A percentile compares a stretch with the other conserved stretches of the same genome.
phyloP scores from a whole-genome alignment of 1,140 invertebrate species.

The Eupeodes corollae region DNA sequence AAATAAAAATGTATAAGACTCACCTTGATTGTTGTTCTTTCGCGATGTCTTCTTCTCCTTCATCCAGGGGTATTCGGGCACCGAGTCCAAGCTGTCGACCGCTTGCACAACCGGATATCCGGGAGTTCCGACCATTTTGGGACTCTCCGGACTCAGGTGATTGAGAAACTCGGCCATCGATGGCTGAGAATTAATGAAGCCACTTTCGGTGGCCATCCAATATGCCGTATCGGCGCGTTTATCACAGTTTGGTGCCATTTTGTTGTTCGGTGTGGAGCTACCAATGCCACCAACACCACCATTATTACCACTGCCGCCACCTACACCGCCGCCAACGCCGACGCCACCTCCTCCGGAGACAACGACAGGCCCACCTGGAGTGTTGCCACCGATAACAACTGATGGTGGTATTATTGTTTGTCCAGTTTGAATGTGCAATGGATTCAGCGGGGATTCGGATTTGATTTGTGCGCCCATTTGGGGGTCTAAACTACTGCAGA shows the following conservation, averaged over 20 bases:
- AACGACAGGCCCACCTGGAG: too few species aligned
- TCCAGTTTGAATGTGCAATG: constrained; percentile 28
- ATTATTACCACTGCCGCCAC: not conserved
- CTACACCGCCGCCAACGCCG: too few species aligned
- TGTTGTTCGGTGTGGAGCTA: constrained; percentile 29
- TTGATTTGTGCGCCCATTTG: constrained; percentile 36
- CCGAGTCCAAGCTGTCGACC: constrained; percentile 52
- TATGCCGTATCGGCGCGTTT: constrained; percentile 30
- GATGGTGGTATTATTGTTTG: constrained; percentile 10
- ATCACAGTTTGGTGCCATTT: constrained; percentile 37
- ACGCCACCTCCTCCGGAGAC: too few species aligned
- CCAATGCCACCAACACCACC: constrained; percentile 12
- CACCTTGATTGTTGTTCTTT: constrained; percentile 89
- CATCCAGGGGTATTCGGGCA: constrained; percentile 94
- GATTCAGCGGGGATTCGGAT: constrained; percentile 31
- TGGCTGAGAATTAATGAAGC: constrained; percentile 84
- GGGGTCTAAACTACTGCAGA: constrained; percentile 31
- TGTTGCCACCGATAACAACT: too few species aligned
- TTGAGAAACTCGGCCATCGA: constrained; percentile 86
- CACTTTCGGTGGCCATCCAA: constrained; percentile 52
- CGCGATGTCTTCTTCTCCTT: constrained; percentile 92
- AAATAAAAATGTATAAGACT: constrained; percentile 23
- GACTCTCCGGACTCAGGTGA: constrained; percentile 50
- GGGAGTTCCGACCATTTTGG: constrained; percentile 39
- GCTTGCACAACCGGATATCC: constrained; percentile 43